A percentile compares a stretch with the other conserved stretches of the same genome.
Conservation (phyloP, 2,797 vertebrate species). For the Enteromius mattozi region DNA sequence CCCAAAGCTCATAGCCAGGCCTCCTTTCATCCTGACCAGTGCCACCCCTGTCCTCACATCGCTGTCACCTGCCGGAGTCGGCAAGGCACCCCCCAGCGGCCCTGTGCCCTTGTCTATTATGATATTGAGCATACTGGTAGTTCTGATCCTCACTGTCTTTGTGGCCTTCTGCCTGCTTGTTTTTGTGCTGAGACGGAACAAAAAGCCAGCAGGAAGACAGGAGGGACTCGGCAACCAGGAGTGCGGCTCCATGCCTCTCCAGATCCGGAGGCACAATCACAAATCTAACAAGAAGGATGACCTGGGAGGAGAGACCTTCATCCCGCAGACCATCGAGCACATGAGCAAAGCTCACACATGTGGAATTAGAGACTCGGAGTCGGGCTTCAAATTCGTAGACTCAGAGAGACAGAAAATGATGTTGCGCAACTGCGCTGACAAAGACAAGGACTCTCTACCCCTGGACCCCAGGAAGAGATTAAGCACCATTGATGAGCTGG, state of each 20-base stretch:
- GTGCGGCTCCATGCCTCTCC: conserved; percentile 92
- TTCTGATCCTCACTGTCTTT: conserved; percentile 97
- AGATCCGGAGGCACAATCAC: conserved; percentile 89
- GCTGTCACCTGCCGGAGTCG: conserved; percentile 86
- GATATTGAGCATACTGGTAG: conserved; percentile 97
- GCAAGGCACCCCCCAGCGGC: conserved; percentile 90
- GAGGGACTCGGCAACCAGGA: conserved; percentile 92
- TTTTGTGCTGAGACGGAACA: conserved; percentile 95
- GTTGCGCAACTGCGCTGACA: conserved; percentile 87
- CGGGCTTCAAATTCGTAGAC: conserved; percentile 89
- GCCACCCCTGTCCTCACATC: conserved; percentile 83
- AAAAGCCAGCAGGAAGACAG: conserved; percentile 89
- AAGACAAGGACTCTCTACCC: conserved; percentile 89
- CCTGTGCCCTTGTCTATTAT: conserved; percentile 97
- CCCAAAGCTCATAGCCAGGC: conserved; percentile 90
- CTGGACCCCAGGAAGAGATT: conserved; percentile 94
- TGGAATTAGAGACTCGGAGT: conserved; percentile 91
- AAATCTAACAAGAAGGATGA: conserved; percentile 91
- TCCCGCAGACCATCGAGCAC: conserved; percentile 98
- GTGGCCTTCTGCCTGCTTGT: conserved; percentile 97
- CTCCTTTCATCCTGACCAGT: conserved; percentile 85
- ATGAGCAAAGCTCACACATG: conserved; percentile 97
- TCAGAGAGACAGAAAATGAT: conserved; percentile 92
- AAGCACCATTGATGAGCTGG: conserved; percentile 97
- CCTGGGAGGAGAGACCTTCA: conserved; percentile 90